Percentiles rank a stretch among this genome's conserved stretches.
Conservation (phyloP, 1,140 invertebrate genomes). For the Glossosoma conforme region DNA sequence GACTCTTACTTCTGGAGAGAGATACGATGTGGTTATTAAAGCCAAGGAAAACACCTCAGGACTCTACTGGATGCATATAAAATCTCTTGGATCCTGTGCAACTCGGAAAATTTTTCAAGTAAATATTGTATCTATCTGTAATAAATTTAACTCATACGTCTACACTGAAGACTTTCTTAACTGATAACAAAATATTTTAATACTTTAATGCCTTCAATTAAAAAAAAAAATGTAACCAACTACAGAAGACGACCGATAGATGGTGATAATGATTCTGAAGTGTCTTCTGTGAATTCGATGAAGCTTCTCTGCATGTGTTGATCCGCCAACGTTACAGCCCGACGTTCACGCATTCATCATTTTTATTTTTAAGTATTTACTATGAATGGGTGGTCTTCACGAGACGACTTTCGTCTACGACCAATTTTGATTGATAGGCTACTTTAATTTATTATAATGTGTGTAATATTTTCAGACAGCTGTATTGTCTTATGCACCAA, state of each 20-base stretch:
- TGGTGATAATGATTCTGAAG: too few relatives aligned
- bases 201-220: neutral
- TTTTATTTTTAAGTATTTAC: too few relatives aligned
- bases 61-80: slow-evolving; percentile 43
- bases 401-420: too few relatives aligned
- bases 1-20: slow-evolving; percentile 44
- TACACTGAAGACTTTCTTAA: neutral
- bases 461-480: slow-evolving; percentile 10
- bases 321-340: too few relatives aligned
- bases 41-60: slow-evolving; percentile 37
- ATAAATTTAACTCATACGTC: neutral
- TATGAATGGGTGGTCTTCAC: too few relatives aligned
- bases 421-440: too few relatives aligned
- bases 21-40: slow-evolving; percentile 48
- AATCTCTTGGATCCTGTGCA: slow-evolving; percentile 6
- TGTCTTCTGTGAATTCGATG: too few relatives aligned
- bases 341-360: neutral
- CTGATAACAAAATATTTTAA: neutral
- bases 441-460: neutral
- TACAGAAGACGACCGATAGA: too few relatives aligned
- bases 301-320: too few relatives aligned
- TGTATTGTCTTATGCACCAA: slow-evolving; percentile 12
- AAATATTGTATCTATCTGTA: neutral
- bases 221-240: neutral
- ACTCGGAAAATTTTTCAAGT: slow-evolving; percentile 15